Evolutionary conservation across 2,888 invertebrate genomes (phyloP), one percentile per base, ranked within the genome.

Genomic region (Chironomus riparius): DNA sequence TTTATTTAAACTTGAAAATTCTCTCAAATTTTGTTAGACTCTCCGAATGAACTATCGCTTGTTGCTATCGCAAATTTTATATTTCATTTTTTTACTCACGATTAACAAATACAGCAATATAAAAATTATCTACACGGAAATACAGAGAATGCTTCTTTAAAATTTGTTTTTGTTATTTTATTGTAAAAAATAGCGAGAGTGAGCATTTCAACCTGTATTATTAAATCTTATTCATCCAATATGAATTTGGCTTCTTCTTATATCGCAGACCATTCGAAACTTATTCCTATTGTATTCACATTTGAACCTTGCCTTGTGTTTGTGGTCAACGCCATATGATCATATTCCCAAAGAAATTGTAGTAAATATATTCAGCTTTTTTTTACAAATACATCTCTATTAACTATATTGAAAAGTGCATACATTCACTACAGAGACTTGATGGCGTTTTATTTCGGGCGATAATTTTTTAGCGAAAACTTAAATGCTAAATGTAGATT

Each of bases 391-490:
- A 38, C 38, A 38, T 38, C 38, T 38, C 38, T 38, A 38, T 38
- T 18, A 56, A 21, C 18, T 24, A 10, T 65, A 24, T 65, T 65
- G 12, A 65, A 48, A 74, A 74, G 18, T 74, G 74, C 74, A 74
- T 47, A 74, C 74, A 74, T 74, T 65, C 74, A 74, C 74, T 62
- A 18, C 12, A 65, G 38, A 73, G 38, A 74, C 74, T 48, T 28
- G 68, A 38, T 74, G 74, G 65, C 74, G 74, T 74, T 74, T 68
- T 28, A 68, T 74, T 72, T 72, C 21, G 48, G 48, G 61, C 72
- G 61, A 72, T 56, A 65, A 38, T 73, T 73, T n/a, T 68, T 68
- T 68, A 38, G 38, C 38, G 7, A 10, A 38, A 10, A 1, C 10
- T 2, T 10, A 38, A 28, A 4, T 28, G 28, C 15, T 10, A 2